Base-by-base conservation (phyloP, 2,113 vertebrate species). In the Aleadryas rufinucha region DNA sequence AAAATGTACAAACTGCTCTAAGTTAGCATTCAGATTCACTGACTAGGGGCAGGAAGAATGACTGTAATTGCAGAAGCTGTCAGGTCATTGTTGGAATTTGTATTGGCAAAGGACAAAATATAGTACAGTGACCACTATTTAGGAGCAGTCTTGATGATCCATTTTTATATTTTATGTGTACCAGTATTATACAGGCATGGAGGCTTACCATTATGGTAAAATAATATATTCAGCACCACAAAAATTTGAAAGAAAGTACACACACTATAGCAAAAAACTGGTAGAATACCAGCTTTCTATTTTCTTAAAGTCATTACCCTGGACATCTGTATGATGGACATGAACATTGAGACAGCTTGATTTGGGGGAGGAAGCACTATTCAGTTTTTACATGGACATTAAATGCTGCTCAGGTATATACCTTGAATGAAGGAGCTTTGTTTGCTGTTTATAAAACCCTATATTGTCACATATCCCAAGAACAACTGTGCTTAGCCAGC, bases 111-210 rank as follows among this genome's bases (percentile, higher is more conserved):
- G 6, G 30, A 33, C 16, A 5, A 41, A 42, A 74, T 11, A 33
- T 10, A 45, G 33, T 15, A 3, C 7, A 59, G 30, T 45, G 35
- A 4, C 9, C 3, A 0, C 31, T 54, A 3, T 18, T 33, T 16
- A 42, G 21, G 16, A 26, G 3, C 41, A 80, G 31, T 1, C 0
- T 17, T 57, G 28, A 37, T 9, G 30, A n/a, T 22, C 5, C 7
- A 21, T 0, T 0, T 15, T 33, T 35, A 1, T 28, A 8, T 47
- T 85, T 80, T 30, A 15, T 39, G 10, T 20, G 5, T 21, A 11
- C 9, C 39, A 18, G 4, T 66, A 28, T 75, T 70, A 20, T 31
- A 81, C 7, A 63, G 59, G 10, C 8, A 15, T 30, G 42, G 10
- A 60, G 14, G 37, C 79, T 54, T 42, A 23, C 5, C 30, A 9